These are phyloP conservation scores for Craniophora ligustri DNA, from an alignment of 2,888 invertebrate species.

Conservation along the genomic window DNA sequence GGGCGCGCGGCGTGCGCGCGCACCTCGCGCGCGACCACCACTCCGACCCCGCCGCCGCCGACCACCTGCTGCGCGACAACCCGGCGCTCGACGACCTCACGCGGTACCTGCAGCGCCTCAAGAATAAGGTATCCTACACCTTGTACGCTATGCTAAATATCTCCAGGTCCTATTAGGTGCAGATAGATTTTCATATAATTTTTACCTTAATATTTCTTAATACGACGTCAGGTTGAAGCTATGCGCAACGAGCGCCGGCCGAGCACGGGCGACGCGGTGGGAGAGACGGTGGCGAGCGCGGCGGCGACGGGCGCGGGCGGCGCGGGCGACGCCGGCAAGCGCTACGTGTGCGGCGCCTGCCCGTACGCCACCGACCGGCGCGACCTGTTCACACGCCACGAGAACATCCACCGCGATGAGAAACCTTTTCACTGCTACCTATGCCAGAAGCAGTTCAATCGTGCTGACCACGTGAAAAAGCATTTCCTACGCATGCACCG, in stretches of 20 bases:
- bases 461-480: slow-evolving; percentile 98
- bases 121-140: slow-evolving; percentile 86
- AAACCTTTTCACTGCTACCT: slow-evolving; percentile 98
- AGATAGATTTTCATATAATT: no score
- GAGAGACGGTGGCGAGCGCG: slow-evolving; percentile 30
- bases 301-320: slow-evolving; percentile 41
- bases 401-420: slow-evolving; percentile 97
- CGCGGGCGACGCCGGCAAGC: slow-evolving; percentile 83
- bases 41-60: slow-evolving; percentile 89
- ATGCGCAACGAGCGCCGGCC: slow-evolving; percentile 70
- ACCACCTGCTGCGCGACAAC: slow-evolving; percentile 91
- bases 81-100: slow-evolving; percentile 93
- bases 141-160: no score
- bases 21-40: slow-evolving; percentile 93
- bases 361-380: slow-evolving; percentile 97
- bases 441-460: slow-evolving; percentile 97
- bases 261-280: slow-evolving; percentile 27
- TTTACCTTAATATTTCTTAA: no score
- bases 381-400: slow-evolving; percentile 96
- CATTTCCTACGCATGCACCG: slow-evolving; percentile 97
- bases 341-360: slow-evolving; percentile 96
- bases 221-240: slow-evolving; percentile 74
- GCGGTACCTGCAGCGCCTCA: slow-evolving; percentile 91
- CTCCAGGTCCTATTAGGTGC: no score
- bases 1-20: slow-evolving; percentile 92